Evolutionary conservation across 53 echinoderm and acorn worm genomes (phyloP).

Genomic region (Patiria pectinifera): DNA sequence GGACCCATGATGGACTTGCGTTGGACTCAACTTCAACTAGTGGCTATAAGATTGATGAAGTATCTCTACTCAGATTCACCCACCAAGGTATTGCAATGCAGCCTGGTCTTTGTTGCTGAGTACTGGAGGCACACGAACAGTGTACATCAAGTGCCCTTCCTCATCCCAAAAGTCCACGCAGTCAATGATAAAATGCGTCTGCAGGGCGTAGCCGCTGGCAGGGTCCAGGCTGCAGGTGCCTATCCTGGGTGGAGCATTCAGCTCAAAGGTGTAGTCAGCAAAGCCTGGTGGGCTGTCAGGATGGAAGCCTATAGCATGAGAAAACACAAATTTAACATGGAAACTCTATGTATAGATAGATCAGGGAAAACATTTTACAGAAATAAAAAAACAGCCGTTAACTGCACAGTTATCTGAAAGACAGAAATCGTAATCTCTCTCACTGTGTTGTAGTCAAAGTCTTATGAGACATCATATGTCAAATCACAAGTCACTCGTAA

Average conservation of each 20-base stretch:
- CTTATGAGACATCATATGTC: too few species aligned
- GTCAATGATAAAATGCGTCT: constrained; percentile 65
- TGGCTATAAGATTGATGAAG: too few species aligned
- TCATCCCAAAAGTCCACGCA: constrained; percentile 72
- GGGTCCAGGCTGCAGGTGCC: constrained; percentile 71
- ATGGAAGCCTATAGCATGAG: constrained; percentile 20
- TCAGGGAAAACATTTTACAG: too few species aligned
- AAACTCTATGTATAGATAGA: too few species aligned
- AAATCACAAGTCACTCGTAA: too few species aligned
- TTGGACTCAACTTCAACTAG: too few species aligned
- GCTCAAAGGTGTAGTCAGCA: constrained; percentile 55
- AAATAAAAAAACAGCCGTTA: too few species aligned
- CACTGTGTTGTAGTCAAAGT: too few species aligned
- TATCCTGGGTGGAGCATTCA: constrained; percentile 66
- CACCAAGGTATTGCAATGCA: constrained; percentile 17
- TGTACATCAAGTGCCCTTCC: constrained; percentile 66
- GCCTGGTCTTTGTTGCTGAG: constrained; percentile 1
- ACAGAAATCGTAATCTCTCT: too few species aligned
- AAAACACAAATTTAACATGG: too few species aligned
- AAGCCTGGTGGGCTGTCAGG: constrained; percentile 55
- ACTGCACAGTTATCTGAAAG: too few species aligned
- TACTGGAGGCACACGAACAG: constrained; percentile 41
- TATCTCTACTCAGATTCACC: background rate
- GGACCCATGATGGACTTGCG: too few species aligned
- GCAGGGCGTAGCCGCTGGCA: constrained; percentile 59